Conservation (phyloP, 1,140 invertebrate species). For the Psilanteris sp. region DNA sequence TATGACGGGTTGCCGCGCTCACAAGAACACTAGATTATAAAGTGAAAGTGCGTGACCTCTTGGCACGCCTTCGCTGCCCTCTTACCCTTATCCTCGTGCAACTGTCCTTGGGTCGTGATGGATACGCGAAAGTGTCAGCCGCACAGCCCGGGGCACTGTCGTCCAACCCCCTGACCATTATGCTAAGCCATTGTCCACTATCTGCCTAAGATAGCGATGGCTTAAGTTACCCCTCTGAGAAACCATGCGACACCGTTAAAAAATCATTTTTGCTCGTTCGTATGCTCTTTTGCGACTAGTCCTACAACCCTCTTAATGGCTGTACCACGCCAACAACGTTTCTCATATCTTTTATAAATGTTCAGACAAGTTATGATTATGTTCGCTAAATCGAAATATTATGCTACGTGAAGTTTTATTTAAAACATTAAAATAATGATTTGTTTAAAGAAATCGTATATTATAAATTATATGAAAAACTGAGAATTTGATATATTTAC, state of each 20-base stretch:
- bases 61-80: constrained; percentile 67
- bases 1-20: constrained; percentile 41
- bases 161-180: constrained; percentile 74
- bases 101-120: constrained; percentile 68
- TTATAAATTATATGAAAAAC: no score
- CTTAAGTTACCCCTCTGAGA: constrained; percentile 53
- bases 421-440: no score
- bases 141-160: constrained; percentile 70
- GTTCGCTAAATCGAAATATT: not conserved
- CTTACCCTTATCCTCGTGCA: constrained; percentile 59
- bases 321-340: constrained; percentile 28
- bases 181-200: constrained; percentile 79
- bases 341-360: constrained; percentile 31
- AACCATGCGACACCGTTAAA: constrained; percentile 65
- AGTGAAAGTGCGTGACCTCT: constrained; percentile 73
- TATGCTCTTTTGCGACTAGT: constrained; percentile 30
- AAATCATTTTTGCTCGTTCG: constrained; percentile 69
- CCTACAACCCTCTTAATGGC: constrained; percentile 53
- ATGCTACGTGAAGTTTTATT: not conserved
- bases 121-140: constrained; percentile 76
- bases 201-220: constrained; percentile 76
- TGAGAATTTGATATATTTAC: no score
- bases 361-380: constrained; percentile 1
- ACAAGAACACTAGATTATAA: constrained; percentile 69
- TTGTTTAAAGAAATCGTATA: no score